Percentiles rank a stretch among this genome's conserved stretches.
phyloP scores from a whole-genome alignment of 2,888 invertebrate species.

The Macrostomum cliftonense region DNA sequence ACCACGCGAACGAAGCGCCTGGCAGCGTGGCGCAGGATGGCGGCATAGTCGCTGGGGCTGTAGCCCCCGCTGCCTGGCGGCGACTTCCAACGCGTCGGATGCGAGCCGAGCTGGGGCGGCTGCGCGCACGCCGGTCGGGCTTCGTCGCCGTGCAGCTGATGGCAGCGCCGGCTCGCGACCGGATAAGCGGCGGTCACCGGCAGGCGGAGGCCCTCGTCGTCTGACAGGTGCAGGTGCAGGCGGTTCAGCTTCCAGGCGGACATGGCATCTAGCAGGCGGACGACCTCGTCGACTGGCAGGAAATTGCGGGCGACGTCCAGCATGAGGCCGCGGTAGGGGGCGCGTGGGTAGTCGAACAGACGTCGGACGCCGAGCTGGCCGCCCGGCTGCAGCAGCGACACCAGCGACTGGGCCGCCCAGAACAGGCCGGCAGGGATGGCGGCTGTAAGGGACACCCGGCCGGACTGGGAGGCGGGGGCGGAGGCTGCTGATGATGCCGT shows the following conservation, averaged over 20 bases:
- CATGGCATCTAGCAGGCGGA: conserved; percentile 24
- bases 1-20: conserved; percentile 20
- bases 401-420: conserved; percentile 21
- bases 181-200: background rate
- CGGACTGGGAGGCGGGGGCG: too few species aligned
- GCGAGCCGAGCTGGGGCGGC: conserved; percentile 18
- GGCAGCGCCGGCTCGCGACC: background rate
- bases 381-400: conserved; percentile 14
- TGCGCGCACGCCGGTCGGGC: background rate
- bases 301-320: conserved; percentile 30
- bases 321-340: conserved; percentile 25
- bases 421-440: conserved; percentile 17
- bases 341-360: conserved; percentile 22
- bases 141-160: background rate
- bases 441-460: conserved; percentile 16
- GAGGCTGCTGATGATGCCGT: too few species aligned
- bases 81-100: conserved; percentile 12
- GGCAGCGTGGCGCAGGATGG: conserved; percentile 18
- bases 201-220: conserved; percentile 33
- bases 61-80: conserved; percentile 16
- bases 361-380: conserved; percentile 14
- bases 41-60: conserved; percentile 17
- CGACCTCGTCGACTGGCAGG: conserved; percentile 17
- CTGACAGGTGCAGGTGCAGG: conserved; percentile 28
- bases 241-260: conserved; percentile 30